Conservation (phyloP, 2,888 invertebrate species). For the Automeris io region DNA sequence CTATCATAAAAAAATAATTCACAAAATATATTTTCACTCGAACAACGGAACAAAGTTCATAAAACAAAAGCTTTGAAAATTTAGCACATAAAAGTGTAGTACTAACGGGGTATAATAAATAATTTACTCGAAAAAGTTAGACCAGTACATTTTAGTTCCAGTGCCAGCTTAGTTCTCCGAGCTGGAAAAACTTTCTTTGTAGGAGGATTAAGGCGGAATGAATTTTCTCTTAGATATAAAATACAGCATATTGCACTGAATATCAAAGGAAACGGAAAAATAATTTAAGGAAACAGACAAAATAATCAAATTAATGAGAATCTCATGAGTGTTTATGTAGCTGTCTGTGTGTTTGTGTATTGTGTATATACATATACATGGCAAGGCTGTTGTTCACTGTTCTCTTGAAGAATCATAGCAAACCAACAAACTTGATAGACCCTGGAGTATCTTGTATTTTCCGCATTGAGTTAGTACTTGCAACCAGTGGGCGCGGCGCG, state of each 20-base stretch:
- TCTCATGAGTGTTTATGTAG: too few species aligned
- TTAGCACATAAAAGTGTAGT: slow-evolving; percentile 5
- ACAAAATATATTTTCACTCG: background rate
- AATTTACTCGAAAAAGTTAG: slow-evolving; percentile 8
- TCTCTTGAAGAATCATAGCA: too few species aligned
- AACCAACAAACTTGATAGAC: too few species aligned
- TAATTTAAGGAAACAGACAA: too few species aligned
- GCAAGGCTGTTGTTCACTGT: too few species aligned
- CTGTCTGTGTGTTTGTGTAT: too few species aligned
- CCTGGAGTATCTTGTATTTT: too few species aligned
- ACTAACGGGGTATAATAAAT: slow-evolving; percentile 8
- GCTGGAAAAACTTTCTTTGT: slow-evolving; percentile 11
- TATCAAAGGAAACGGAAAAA: slow-evolving; percentile 8
- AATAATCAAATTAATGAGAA: too few species aligned
- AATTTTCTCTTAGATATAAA: slow-evolving; percentile 11
- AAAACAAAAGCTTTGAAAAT: slow-evolving; percentile 7
- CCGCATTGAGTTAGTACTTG: too few species aligned
- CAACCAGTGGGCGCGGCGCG: too few species aligned
- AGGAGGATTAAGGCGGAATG: slow-evolving; percentile 11
- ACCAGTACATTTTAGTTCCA: slow-evolving; percentile 6
- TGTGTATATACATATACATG: too few species aligned
- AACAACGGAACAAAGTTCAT: slow-evolving; percentile 3
- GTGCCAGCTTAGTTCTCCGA: slow-evolving; percentile 4
- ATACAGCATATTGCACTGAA: slow-evolving; percentile 2
- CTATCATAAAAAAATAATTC: background rate